Evolutionary conservation across 2,888 invertebrate species (phyloP), one percentile per base, ranked within the genome.

Genomic region (Synanthedon tipuliformis): DNA sequence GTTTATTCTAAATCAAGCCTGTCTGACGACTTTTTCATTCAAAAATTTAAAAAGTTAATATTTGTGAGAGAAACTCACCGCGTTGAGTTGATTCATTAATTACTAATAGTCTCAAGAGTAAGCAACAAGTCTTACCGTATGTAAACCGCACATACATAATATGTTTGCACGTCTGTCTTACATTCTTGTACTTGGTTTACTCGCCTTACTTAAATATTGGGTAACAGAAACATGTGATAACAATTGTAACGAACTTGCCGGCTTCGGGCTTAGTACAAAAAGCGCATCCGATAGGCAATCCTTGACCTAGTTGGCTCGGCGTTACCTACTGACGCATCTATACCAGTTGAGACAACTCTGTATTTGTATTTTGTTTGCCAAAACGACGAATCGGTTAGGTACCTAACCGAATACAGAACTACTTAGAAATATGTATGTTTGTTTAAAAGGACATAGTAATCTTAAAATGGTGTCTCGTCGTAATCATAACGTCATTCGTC

Each of bases 221-320:
- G 45, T 45, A 49, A 18, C 49, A 49, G 49, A 16, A 16, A 7
- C 18, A 16, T 16, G 12, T 49, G 23, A 49, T 49, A 49, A 49
- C 23, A 49, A 49, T 23, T 49, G 50, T 53, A 27, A 40, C 27
- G 34, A 49, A 49, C 49, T 49, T 18, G 12, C 49, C 49, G 50
- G 12, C 40, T 45, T 16, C 49, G 23, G 50, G 12, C 40, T 45
- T 16, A 18, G 23, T 49, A 49, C 49, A 49, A 23, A 45, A 73
- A 73, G 64, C 60, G 69, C 67, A 78, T 79, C 75, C 78, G 75
- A 70, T 71, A 69, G 61, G 59, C 56, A 62, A 74, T 81, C 83
- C 82, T 82, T 84, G 83, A 73, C 81, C 80, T 63, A 74, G 68
- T 76, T 81, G 65, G 65, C 63, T 61, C 67, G 69, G 70, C 79